phyloP scores from a whole-genome alignment of 1,140 invertebrate genomes.

The Temnothorax nylanderi region DNA sequence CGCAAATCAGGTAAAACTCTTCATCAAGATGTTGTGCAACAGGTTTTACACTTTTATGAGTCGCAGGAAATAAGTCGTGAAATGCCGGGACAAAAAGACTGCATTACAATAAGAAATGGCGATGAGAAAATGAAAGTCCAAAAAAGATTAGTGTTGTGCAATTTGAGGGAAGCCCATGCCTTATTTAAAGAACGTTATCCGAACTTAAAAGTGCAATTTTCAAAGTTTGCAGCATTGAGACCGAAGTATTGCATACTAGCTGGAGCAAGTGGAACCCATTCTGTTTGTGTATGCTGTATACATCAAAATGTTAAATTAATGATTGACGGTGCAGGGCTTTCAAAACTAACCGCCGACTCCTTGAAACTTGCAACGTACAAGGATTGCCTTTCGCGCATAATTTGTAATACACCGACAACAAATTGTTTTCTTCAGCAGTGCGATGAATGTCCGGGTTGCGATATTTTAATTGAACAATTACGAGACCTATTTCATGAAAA shows the following conservation, averaged over 20 bases:
- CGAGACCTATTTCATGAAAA: neutral
- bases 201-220: neutral
- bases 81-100: neutral
- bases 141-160: neutral
- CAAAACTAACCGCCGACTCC: neutral
- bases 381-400: neutral
- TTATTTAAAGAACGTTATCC: neutral
- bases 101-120: neutral
- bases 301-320: neutral
- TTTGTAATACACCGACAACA: neutral
- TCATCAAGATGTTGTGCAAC: too few relatives aligned
- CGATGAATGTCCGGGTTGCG: neutral
- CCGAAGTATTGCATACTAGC: too few relatives aligned
- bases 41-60: too few relatives aligned
- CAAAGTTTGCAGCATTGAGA: neutral
- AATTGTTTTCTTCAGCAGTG: neutral
- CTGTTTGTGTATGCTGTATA: neutral
- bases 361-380: neutral
- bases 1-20: too few relatives aligned
- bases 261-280: neutral
- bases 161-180: neutral
- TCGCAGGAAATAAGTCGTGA: too few relatives aligned
- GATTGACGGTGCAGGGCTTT: neutral
- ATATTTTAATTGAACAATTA: neutral
- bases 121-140: neutral